Base-by-base conservation (phyloP, 2,888 invertebrate species). In the Drosophila algonquin region DNA sequence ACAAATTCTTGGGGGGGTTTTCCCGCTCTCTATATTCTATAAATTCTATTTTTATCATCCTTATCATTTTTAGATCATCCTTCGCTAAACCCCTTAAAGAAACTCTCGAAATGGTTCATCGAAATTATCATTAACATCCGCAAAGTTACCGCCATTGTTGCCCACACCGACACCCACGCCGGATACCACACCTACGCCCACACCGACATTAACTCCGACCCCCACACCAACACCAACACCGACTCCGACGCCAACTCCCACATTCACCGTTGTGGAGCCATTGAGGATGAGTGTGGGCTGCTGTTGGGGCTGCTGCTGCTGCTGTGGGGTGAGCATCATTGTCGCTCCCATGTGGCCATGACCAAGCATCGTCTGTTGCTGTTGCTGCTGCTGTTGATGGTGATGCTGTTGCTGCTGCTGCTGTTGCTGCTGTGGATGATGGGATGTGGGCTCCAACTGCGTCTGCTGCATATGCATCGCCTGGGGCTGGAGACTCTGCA, bases 81-180 rank as follows among this genome's bases (percentile, higher is more conserved):
- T 18, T 30, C 35, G 3, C 2, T 6, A 24, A 24, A 55, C 24
- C 18, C 8, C 74, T 91, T 92, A 92, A 63, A 92, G 82, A 75
- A 92, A 92, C 75, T 92, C 92, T 76, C 92, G 89, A 77, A 92
- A 92, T 10, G 92, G 92, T 71, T 92, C 92, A 67, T 92, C 91
- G 64, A 89, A 92, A 74, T 89, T 91, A 72, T 90, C 91, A 72
- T 90, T 90, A 61, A 89, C 90, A 79, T 90, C 90, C 3, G 88
- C 64, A 64, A 92, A 90, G 55, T 63, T 79, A 27, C 63, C 54
- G 1, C 53, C 50, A 45, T 69, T 67, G 14, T 55, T 61, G 1
- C 61, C 65, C 21, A 54, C 73, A 0, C 63, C 57, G 1, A 73
- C 76, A 2, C 55, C 53, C 0, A 67, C 76, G 8, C 59, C 71